phyloP scores from a whole-genome alignment of 2,888 invertebrate species.

The Monopis laevigella region DNA sequence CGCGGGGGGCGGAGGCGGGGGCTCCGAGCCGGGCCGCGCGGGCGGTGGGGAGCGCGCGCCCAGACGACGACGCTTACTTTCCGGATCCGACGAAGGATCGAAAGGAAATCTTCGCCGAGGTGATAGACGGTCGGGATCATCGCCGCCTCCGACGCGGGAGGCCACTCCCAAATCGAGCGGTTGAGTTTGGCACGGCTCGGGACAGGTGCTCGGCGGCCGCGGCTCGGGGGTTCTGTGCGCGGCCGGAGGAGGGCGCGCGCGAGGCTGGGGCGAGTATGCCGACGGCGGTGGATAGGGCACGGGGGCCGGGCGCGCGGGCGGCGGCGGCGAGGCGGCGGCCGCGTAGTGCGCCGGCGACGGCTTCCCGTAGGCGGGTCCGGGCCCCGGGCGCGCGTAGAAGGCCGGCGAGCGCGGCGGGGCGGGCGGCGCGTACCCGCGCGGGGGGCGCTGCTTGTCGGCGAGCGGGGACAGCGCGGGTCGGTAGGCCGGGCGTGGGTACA shows the following conservation, averaged over 20 bases:
- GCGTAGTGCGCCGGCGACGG: conserved; percentile 57
- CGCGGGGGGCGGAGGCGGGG: conserved; percentile 41
- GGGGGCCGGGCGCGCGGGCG: conserved; percentile 61
- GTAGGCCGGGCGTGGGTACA: conserved; percentile 48
- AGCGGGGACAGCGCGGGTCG: conserved; percentile 37
- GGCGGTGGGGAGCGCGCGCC: conserved; percentile 56
- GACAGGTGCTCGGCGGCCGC: conserved; percentile 39
- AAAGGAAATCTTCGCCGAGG: conserved; percentile 73
- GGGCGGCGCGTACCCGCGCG: conserved; percentile 30
- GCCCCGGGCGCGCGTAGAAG: conserved; percentile 77
- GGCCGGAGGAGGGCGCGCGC: conserved; percentile 62
- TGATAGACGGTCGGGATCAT: conserved; percentile 66
- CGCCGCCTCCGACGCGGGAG: too few species aligned
- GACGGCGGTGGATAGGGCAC: conserved; percentile 54
- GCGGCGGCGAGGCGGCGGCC: conserved; percentile 61
- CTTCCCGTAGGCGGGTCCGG: conserved; percentile 79
- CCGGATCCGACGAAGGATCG: conserved; percentile 54
- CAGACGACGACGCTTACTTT: conserved; percentile 72
- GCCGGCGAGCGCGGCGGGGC: conserved; percentile 51
- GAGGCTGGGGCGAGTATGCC: conserved; percentile 40
- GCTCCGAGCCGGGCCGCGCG: conserved; percentile 57
- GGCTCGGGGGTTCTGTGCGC: conserved; percentile 67
- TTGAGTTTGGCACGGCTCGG: conserved; percentile 75
- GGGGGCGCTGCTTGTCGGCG: conserved; percentile 14
- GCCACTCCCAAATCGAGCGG: conserved; percentile 80